A percentile compares a stretch with the other conserved stretches of the same genome.
Evolutionary conservation across 2,797 vertebrate genomes (phyloP).

Genomic region (Mus spretus): DNA sequence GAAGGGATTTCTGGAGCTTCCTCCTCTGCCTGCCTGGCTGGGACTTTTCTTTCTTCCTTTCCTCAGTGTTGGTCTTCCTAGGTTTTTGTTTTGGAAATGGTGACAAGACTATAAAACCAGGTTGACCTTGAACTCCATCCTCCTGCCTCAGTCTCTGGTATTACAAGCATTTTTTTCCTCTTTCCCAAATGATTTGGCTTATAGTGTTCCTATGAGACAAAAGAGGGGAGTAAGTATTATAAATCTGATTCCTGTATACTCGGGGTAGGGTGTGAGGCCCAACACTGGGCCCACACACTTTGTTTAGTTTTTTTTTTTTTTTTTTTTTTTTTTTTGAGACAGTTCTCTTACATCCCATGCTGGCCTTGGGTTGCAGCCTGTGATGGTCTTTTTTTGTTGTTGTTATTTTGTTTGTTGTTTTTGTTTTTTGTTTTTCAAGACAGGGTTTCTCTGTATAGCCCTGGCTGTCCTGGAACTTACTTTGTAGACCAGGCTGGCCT

Average conservation of each 20-base stretch:
- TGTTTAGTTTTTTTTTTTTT: no score
- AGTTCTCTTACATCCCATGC: neutral
- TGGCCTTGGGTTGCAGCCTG: neutral
- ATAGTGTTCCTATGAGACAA: constrained; percentile 88
- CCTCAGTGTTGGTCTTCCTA: neutral
- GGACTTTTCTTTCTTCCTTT: neutral
- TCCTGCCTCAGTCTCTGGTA: neutral
- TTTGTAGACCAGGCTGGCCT: no score
- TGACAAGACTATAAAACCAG: neutral
- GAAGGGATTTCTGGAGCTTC: neutral
- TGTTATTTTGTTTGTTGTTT: no score
- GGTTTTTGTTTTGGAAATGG: neutral
- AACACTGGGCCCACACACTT: no score
- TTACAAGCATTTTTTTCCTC: neutral
- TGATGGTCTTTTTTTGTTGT: neutral
- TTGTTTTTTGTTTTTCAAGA: no score
- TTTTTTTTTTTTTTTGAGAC: no score
- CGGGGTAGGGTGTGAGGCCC: constrained; percentile 78
- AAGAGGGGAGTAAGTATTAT: constrained; percentile 81
- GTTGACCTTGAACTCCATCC: neutral
- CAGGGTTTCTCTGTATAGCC: no score
- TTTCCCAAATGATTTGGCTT: constrained; percentile 89
- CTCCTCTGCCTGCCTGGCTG: neutral
- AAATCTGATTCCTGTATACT: constrained; percentile 86
- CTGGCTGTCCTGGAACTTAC: no score